phyloP scores from a whole-genome alignment of 2,888 invertebrate genomes.

The Drosophila bunnanda region DNA sequence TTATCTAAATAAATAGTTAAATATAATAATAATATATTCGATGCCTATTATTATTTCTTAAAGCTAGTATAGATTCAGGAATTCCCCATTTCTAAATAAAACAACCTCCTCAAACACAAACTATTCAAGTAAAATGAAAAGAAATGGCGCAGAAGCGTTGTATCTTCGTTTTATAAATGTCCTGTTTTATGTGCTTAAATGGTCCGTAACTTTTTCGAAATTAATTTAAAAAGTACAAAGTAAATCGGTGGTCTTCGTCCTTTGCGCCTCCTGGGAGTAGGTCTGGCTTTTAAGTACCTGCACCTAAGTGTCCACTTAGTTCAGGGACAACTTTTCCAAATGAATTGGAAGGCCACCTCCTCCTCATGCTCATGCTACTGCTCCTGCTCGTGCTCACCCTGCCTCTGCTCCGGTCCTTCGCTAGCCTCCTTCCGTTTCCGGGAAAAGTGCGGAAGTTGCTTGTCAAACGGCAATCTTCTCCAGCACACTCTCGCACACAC shows the following conservation, averaged over 20 bases:
- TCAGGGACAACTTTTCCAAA: slow-evolving; percentile 32
- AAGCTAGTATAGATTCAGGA: too few relatives aligned
- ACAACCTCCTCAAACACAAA: background rate
- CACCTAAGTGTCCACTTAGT: slow-evolving; percentile 41
- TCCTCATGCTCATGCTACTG: too few relatives aligned
- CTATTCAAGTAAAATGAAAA: background rate
- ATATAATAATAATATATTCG: too few relatives aligned
- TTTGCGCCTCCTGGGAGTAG: background rate
- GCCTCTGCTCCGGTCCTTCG: background rate
- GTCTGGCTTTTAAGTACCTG: slow-evolving; percentile 24
- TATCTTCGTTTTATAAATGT: background rate
- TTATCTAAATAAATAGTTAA: background rate
- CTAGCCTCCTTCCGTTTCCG: slow-evolving; percentile 33
- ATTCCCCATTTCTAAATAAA: too few relatives aligned
- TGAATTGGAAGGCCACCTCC: slow-evolving; percentile 23
- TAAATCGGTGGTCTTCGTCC: slow-evolving; percentile 14
- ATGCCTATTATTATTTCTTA: too few relatives aligned
- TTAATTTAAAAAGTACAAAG: slow-evolving; percentile 19
- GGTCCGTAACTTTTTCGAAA: slow-evolving; percentile 7
- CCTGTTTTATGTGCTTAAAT: slow-evolving; percentile 6
- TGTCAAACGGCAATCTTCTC: slow-evolving; percentile 69
- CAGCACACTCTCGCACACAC: slow-evolving; percentile 27
- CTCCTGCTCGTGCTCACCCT: background rate
- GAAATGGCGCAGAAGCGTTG: background rate
- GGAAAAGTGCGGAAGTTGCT: slow-evolving; percentile 65